phyloP scores from a whole-genome alignment of 2,888 invertebrate species.

The Lithophane ornitopus region DNA sequence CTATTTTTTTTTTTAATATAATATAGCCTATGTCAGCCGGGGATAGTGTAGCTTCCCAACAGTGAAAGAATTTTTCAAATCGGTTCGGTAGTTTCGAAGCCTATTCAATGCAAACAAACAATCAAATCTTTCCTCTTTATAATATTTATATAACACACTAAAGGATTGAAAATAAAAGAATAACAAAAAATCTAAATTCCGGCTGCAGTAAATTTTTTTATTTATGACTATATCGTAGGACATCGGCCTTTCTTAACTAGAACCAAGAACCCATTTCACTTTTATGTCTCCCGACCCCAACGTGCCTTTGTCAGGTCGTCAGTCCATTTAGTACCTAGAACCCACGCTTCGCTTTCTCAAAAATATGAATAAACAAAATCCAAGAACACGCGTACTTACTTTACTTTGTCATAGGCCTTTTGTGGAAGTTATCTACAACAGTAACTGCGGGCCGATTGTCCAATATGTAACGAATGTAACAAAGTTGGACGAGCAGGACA shows the following conservation, averaged over 20 bases:
- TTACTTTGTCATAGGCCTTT: slow-evolving; percentile 32
- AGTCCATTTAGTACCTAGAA: not conserved
- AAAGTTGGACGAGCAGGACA: slow-evolving; percentile 26
- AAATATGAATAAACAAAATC: slow-evolving; percentile 38
- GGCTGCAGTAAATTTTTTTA: not conserved
- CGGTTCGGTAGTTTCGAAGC: too few species aligned
- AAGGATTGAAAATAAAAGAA: not conserved
- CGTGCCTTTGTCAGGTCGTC: not conserved
- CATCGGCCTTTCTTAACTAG: not conserved
- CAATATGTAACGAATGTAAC: slow-evolving; percentile 22
- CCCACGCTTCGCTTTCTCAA: slow-evolving; percentile 16
- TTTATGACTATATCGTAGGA: not conserved
- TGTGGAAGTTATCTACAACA: slow-evolving; percentile 33
- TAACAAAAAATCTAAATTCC: too few species aligned
- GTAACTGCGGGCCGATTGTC: slow-evolving; percentile 20
- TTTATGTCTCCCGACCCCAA: too few species aligned
- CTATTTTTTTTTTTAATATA: too few species aligned
- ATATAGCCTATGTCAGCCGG: too few species aligned
- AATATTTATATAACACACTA: too few species aligned
- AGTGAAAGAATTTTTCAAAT: too few species aligned
- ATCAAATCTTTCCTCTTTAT: too few species aligned
- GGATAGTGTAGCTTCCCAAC: too few species aligned
- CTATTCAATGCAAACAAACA: too few species aligned
- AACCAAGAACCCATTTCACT: not conserved
- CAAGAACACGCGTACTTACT: slow-evolving; percentile 16